phyloP scores from a whole-genome alignment of 2,113 vertebrate genomes.

The Catharus fuscescens region DNA sequence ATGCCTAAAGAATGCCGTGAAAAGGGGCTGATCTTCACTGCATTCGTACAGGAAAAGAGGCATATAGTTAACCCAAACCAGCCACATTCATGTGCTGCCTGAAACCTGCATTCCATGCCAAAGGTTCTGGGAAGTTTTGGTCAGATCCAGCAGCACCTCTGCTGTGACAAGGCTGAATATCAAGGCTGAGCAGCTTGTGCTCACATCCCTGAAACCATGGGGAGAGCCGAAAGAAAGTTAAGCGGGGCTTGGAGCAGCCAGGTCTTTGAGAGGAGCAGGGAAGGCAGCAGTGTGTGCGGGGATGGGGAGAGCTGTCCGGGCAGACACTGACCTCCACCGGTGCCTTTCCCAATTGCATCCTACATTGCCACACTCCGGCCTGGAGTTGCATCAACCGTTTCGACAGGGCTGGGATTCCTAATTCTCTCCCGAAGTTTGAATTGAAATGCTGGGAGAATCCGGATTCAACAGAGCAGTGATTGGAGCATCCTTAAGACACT shows the following conservation, averaged over 20 bases:
- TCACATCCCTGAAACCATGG: fast-evolving
- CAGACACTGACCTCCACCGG: constrained; percentile 52
- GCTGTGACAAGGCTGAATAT: not conserved
- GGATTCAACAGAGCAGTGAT: not conserved
- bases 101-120: not conserved
- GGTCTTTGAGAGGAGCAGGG: fast-evolving
- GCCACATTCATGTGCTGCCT: not conserved
- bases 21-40: not conserved
- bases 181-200: not conserved
- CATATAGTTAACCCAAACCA: not conserved
- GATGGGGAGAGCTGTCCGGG: not conserved
- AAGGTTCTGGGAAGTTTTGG: not conserved
- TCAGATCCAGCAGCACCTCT: not conserved
- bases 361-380: not conserved
- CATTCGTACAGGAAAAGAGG: not conserved
- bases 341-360: not conserved
- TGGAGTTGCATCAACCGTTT: fast-evolving
- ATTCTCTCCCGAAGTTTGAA: not conserved
- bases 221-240: fast-evolving
- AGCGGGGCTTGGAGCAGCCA: fast-evolving
- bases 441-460: not conserved
- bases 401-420: not conserved
- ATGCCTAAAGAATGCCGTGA: not conserved
- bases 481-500: not conserved
- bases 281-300: fast-evolving